Evolutionary conservation across 2,888 invertebrate species (phyloP).

Genomic region (Himalopsyche anomala): DNA sequence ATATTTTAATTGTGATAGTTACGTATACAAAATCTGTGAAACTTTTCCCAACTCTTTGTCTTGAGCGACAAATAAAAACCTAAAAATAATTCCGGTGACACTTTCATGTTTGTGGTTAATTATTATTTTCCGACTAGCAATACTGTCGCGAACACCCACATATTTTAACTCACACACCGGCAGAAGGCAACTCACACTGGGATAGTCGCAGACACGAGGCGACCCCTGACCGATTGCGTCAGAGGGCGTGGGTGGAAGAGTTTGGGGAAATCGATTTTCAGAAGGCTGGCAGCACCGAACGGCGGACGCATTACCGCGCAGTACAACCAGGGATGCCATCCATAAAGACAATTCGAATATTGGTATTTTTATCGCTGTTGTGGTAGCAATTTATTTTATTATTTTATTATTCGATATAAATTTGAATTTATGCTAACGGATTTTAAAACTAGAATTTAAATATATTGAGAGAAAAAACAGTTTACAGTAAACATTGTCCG

Average conservation of each 20-base stretch:
- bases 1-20: too few relatives aligned
- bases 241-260: conserved; percentile 12
- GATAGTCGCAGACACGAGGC: conserved; percentile 16
- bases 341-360: too few relatives aligned
- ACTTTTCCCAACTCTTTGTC: too few relatives aligned
- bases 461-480: too few relatives aligned
- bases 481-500: too few relatives aligned
- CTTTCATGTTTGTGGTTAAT: conserved; percentile 21
- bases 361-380: too few relatives aligned
- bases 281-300: conserved; percentile 39
- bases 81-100: not conserved
- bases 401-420: too few relatives aligned
- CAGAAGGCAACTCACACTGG: not conserved
- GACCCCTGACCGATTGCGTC: conserved; percentile 34
- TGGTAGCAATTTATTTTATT: too few relatives aligned
- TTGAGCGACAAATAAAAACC: not conserved
- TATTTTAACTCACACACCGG: not conserved
- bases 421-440: too few relatives aligned
- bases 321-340: not conserved
- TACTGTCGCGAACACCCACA: conserved; percentile 17
- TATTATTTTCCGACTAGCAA: conserved; percentile 3
- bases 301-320: conserved; percentile 11
- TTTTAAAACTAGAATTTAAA: too few relatives aligned
- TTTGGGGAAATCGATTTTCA: conserved; percentile 41
- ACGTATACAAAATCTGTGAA: too few relatives aligned